Base-by-base conservation (phyloP, 2,888 invertebrate genomes). In the Oligia latruncula region DNA sequence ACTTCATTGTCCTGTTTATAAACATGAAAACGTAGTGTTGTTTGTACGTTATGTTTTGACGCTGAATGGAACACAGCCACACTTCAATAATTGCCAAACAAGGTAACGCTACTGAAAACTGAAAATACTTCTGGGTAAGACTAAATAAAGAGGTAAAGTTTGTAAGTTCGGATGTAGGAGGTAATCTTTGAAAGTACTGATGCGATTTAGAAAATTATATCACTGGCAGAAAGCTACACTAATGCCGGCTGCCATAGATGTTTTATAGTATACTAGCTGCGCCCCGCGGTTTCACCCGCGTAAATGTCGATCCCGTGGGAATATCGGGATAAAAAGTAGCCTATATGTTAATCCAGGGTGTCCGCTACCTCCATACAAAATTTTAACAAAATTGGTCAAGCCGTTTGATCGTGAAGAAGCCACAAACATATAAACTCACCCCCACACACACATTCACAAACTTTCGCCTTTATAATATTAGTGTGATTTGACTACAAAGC, bases 1-100 rank as follows among this genome's bases (percentile, higher is more conserved):
- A 72, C n/a, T 58, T 62, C 43, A 73, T 67, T 73, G 43, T 65
- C 20, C 11, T 66, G 68, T 78, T 70, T 70, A 66, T 78, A 71
- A 82, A 82, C 52, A 70, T n/a, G 43, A 62, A 62, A 74, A 68
- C 9, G 52, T 70, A 62, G 68, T 43, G 9, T 65, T 71, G 52
- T 71, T 76, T 67, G 23, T n/a, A 72, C 20, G 29, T 15, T 17
- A 13, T 52, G 15, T 43, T 71, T 60, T 74, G 40, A 65, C n/a
- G 15, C 2, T n/a, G n/a, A 65, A 52, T 62, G 43, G 23, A 29
- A 65, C 58, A 62, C 13, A 55, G 29, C 29, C 15, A 52, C 5
- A 55, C 9, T n/a, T 35, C 29, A 29, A 29, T 29, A n/a, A n/a
- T 46, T 75, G 55, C 1, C 13, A 35, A 77, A 43, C 11, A 75